Evolutionary conservation across 2,888 invertebrate species (phyloP), one percentile per base, ranked within the genome.

Genomic region (Mallateleia sp.): DNA sequence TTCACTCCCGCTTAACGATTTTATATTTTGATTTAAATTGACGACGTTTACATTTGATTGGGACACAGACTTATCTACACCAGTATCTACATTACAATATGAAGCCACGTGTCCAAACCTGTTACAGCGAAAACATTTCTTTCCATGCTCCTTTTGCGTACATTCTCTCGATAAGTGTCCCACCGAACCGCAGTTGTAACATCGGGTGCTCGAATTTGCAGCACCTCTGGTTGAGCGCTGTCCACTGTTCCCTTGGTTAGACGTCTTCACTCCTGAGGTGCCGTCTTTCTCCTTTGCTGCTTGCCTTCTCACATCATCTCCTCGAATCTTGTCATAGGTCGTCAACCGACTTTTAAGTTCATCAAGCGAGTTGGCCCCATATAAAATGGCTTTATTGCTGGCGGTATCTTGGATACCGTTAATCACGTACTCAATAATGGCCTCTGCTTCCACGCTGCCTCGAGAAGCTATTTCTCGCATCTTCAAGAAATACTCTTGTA

Each of bases 121-220:
- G 20, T 71, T 54, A 42, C 56, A 71, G n/a, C 42, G 56, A 25
- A 71, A 71, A 28, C 74, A 74, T 34, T 50, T 74, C 32, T 15
- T 20, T 2, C 74, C 74, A 5, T 3, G 60, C n/a, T 50, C 8
- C 32, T 47, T 74, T n/a, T 60, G n/a, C 0, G 25, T 11, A 20
- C 74, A 74, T 1, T 60, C 14, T 32, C 14, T 38, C 8, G 74
- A 74, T 7, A 0, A 34, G 47, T 60, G 74, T 1, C 60, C 60
- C 8, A 34, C 5, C 25, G n/a, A n/a, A n/a, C 74, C 74, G 38
- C 47, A 74, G 45, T 60, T 74, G 14, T 60, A 74, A 62, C 74
- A 74, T 47, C 74, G 60, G 20, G 9, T 25, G 25, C 15, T 58
- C 2, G 58, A 28, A 11, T 62, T 45, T 18, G n/a, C n/a, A 6